Evolutionary conservation across 2,113 vertebrate species (phyloP), one percentile per base, ranked within the genome.

Genomic region (Laticauda laticaudata): DNA sequence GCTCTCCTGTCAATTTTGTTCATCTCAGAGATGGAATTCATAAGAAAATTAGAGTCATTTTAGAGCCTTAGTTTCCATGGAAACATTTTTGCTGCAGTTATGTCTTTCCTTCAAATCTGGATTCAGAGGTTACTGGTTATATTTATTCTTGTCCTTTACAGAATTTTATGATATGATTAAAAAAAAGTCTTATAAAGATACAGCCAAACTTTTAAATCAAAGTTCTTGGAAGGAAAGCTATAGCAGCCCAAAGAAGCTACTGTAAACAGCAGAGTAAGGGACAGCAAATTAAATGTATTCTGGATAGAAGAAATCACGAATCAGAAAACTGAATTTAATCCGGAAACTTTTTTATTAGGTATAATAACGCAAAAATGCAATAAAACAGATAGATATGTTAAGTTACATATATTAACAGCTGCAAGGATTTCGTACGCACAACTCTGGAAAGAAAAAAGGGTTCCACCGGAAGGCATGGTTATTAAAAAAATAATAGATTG

Each of bases 1-100:
- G 96, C 93, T 95, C 93, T 97, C 95, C 95, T 95, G 96, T 94
- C 96, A 96, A 97, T 97, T 97, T 96, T 96, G 93, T 90, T 97
- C 95, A 96, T 95, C 96, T 97, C 96, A 48, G 94, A 97, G 96
- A 94, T 96, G 43, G 94, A 97, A 97, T 97, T 97, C 96, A 96
- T 97, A 96, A 97, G 96, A 94, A 95, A 95, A 97, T 98, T 97
- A 97, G 96, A 64, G 96, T 97, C 96, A 97, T 97, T 97, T 97
- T 94, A 95, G 96, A 97, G 96, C 92, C 94, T 96, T 94, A 96
- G 97, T 98, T 98, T 96, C 97, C 95, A 97, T 98, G 97, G 97
- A 96, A 96, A 98, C 96, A 91, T 94, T 93, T 93, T 94, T 23
- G 45, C 94, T 93, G 93, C 88, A 91, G 91, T 92, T 91, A 90